Evolutionary conservation across 2,888 invertebrate genomes (phyloP), one percentile per base, ranked within the genome.

Genomic region (Pollenia amentaria): DNA sequence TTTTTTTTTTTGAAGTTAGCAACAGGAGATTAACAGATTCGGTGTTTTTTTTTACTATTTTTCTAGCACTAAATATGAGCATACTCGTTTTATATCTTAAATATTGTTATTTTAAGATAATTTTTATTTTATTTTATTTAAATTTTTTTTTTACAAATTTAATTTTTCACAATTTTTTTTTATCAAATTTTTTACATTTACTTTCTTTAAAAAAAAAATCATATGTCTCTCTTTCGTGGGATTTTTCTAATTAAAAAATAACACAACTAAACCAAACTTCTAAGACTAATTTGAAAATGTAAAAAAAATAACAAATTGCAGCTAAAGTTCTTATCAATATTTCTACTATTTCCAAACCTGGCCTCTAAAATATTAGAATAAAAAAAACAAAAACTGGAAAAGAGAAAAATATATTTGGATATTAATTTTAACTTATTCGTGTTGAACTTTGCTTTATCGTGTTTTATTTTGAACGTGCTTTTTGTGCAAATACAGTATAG

Each of bases 251-350:
- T 76, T 76, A 69, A 75, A 76, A 44, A 70, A 82, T 69, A 82
- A 76, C 60, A 75, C 12, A 65, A 38, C 10, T 14, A 44, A 60
- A 72, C 21, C 57, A 16, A 9, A 18, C n/a, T 78, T 38, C 2
- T 48, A 42, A 29, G 1, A 29, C 55, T 55, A 38, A 4, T 11
- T 18, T 64, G 3, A 9, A 16, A 40, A 62, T n/a, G 18, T 9
- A n/a, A 57, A 57, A 55, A 46, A 55, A 62, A 42, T 69, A n/a
- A 60, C 42, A 46, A 44, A 46, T 14, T 57, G 57, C 75, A 62
- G 51, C 69, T 48, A 44, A 62, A 76, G 14, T 70, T 86, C 78
- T 86, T 83, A 86, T 86, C 86, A 83, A 51, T 70, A 38, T 60
- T 55, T 75, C 21, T 42, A 53, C 21, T 40, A 80, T 79, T 86